Evolutionary conservation across 2,113 vertebrate genomes (phyloP), one percentile per base, ranked within the genome.

Genomic region (Pseudorhombus dupliciocellatus): DNA sequence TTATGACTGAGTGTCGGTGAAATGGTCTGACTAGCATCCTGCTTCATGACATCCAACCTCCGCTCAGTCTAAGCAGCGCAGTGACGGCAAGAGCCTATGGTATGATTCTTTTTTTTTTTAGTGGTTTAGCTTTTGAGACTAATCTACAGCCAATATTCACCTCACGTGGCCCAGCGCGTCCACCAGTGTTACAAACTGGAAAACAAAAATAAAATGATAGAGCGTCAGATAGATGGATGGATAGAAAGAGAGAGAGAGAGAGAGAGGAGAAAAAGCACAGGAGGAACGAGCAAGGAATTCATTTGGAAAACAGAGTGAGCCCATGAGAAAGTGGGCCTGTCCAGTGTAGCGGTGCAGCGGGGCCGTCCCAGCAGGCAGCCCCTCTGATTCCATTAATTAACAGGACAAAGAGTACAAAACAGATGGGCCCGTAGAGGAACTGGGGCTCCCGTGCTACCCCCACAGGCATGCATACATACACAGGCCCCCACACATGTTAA

Each of bases 341-440:
- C 88, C 89, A 62, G 87, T 34, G 76, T 84, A 67, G 88, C 86
- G 70, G 83, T 81, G 87, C 80, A 81, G 77, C 6, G 79, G 84
- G 89, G 86, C 81, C 74, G 66, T 87, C 92, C 84, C 92, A 93
- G 90, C 90, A 91, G 90, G 90, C 87, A 84, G 81, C 90, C 89
- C 87, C 88, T 90, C 90, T 90, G 87, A 90, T 92, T 92, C 89
- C 90, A 92, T 92, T 93, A 92, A 93, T 93, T 92, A 92, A 91
- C 90, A 89, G 90, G 92, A 93, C 91, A 92, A 92, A 92, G 89
- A 90, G 86, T 83, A 89, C 89, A 91, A 93, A 92, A 93, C 92
- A 93, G 92, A 93, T 93, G 92, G 90, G 89, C 85, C 84, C 59
- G 60, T 85, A 83, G 87, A 91, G 87, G 87, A 87, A 83, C 84